Evolutionary conservation across 2,113 vertebrate species (phyloP), one percentile per base, ranked within the genome.

Genomic region (Gnathonemus longibarbis): DNA sequence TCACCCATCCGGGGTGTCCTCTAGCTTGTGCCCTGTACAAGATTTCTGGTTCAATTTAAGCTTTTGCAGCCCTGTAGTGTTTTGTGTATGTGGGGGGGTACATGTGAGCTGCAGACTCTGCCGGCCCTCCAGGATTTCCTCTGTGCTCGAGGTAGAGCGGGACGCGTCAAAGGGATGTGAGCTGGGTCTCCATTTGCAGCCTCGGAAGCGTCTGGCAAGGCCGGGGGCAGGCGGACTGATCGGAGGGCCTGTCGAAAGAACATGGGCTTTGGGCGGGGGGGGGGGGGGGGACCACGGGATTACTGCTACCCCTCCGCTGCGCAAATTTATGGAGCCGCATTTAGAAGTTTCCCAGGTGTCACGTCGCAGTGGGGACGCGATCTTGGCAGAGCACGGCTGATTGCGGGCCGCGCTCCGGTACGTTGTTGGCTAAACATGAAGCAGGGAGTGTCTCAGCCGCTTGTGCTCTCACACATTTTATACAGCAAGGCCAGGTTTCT

Each of bases 291-390:
- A 45, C 49, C n/a, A 58, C 45, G n/a, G 31, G 45, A 90, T 88
- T 83, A 83, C 70, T 80, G 45, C 39, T 39, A 35, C 88, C 90
- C 48, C 39, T 24, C 21, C 39, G 35, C 4, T n/a, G 45, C 17
- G 50, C 77, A 84, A 84, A 89, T 89, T 89, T 84, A 85, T 42
- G 42, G 49, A 84, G 77, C 52, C 24, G 53, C 80, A 35, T 52
- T 27, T 15, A 45, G 49, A 50, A 80, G 58, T 84, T 84, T 58
- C 52, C 49, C 48, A 74, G 88, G 74, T 52, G 31, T n/a, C 74
- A 11, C 13, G 1, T 56, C 21, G 49, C 70, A 13, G 48, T 39
- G 42, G 27, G 27, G 27, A n/a, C 49, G 27, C 27, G n/a, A 31
- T 83, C 74, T 53, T 52, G 31, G 49, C 17, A 13, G 27, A 87